These are phyloP conservation scores for Emydura subglobosa DNA, from an alignment of 2,113 vertebrate species.

Conservation along the genomic window DNA sequence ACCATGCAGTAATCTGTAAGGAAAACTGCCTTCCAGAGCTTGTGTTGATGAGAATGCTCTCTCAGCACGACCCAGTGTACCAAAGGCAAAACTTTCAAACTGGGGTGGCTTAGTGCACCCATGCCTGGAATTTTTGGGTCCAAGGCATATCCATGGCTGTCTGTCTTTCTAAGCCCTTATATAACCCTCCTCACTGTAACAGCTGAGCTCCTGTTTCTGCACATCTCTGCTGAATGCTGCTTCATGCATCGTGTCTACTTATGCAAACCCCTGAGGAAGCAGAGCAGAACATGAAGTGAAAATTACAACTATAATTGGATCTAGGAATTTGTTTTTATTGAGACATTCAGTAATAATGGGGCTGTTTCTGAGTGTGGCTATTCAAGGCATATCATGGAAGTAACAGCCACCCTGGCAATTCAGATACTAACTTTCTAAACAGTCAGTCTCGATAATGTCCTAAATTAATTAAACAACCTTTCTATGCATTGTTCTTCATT, in stretches of 20 bases:
- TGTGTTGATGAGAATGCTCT: background rate
- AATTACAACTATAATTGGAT: conserved; percentile 19
- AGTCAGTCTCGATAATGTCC: background rate
- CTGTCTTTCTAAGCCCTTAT: background rate
- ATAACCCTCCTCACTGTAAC: background rate
- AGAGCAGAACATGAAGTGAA: conserved; percentile 4
- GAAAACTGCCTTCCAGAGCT: background rate
- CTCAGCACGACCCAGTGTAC: background rate
- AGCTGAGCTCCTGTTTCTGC: background rate
- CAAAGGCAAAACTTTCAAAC: background rate
- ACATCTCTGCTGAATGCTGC: background rate
- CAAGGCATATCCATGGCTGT: background rate
- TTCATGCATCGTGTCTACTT: background rate
- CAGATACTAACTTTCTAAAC: background rate
- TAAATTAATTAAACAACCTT: background rate
- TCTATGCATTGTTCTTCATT: background rate
- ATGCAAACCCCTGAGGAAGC: background rate
- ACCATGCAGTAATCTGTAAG: background rate
- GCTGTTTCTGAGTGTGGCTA: background rate
- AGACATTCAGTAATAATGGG: background rate
- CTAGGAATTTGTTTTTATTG: background rate
- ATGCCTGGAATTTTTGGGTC: background rate
- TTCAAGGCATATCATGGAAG: conserved; percentile 8
- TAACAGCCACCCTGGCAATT: background rate
- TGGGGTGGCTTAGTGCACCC: background rate